Percentiles rank a stretch among this genome's conserved stretches.
These are phyloP conservation scores for Valencia hispanica DNA, from an alignment of 2,797 vertebrate species.

Conservation along the genomic window DNA sequence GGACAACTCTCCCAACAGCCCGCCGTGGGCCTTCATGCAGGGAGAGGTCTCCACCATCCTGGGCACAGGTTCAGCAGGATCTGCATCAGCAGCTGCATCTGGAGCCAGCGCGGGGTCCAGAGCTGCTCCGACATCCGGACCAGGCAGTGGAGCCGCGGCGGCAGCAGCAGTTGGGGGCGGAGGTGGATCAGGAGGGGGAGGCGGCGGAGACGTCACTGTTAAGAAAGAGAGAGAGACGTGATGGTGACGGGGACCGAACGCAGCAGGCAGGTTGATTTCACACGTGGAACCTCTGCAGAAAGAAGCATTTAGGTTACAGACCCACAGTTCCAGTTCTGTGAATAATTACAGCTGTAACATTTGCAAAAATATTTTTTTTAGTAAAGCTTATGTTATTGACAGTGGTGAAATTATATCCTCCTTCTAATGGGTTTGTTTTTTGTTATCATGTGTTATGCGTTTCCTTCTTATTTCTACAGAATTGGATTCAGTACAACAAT, in stretches of 20 bases:
- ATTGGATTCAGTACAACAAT: conserved; percentile 32
- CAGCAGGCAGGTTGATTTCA: conserved; percentile 50
- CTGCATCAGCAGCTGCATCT: conserved; percentile 61
- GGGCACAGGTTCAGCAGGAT: conserved; percentile 48
- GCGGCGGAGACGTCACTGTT: conserved; percentile 67
- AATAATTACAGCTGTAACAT: no score
- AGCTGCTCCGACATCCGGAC: conserved; percentile 56
- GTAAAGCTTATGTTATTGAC: not conserved
- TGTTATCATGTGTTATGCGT: not conserved
- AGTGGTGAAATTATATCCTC: not conserved
- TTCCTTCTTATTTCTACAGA: conserved; percentile 33
- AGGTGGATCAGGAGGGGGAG: conserved; percentile 50
- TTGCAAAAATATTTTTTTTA: no score
- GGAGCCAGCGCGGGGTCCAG: conserved; percentile 41
- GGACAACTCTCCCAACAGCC: conserved; percentile 81
- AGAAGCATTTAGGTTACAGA: not conserved
- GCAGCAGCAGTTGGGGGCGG: conserved; percentile 37
- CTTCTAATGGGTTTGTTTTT: not conserved
- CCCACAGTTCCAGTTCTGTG: not conserved
- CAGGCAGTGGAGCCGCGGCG: conserved; percentile 24
- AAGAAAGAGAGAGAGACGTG: conserved; percentile 79
- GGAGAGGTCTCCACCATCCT: conserved; percentile 87
- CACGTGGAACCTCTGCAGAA: not conserved
- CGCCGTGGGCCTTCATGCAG: conserved; percentile 89
- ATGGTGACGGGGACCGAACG: conserved; percentile 48